Evolutionary conservation across 2,888 invertebrate genomes (phyloP).

Genomic region (Schizotus pectinicornis): DNA sequence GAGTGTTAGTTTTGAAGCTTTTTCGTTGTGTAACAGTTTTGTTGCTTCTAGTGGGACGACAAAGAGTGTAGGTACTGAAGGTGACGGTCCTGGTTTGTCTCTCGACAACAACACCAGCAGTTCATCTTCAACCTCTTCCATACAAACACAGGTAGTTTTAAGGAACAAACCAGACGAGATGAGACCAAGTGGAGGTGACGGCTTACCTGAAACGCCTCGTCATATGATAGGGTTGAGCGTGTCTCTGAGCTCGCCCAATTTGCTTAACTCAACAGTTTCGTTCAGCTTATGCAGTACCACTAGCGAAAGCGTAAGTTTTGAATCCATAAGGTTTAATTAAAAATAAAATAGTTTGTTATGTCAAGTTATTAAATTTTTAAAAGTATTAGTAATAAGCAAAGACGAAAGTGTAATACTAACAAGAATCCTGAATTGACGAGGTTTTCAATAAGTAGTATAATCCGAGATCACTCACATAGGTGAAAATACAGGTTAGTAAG

Average conservation of each 20-base stretch:
- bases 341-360: too few species aligned
- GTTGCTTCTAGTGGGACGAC: neutral
- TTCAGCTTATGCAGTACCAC: slow-evolving; percentile 58
- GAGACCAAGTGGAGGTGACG: slow-evolving; percentile 33
- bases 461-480: too few species aligned
- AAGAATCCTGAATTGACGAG: too few species aligned
- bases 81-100: slow-evolving; percentile 9
- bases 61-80: slow-evolving; percentile 1
- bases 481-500: too few species aligned
- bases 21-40: too few species aligned
- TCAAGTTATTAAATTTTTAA: too few species aligned
- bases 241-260: slow-evolving; percentile 57
- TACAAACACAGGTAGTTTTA: slow-evolving; percentile 43
- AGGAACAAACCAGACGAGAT: slow-evolving; percentile 30
- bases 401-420: too few species aligned
- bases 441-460: too few species aligned
- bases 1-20: too few species aligned
- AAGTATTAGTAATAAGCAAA: too few species aligned
- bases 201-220: slow-evolving; percentile 39
- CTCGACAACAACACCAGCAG: slow-evolving; percentile 30
- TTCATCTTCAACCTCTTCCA: slow-evolving; percentile 43
- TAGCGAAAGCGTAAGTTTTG: slow-evolving; percentile 48
- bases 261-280: slow-evolving; percentile 53
- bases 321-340: too few species aligned
- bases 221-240: slow-evolving; percentile 51